Evolutionary conservation across 2,888 invertebrate species (phyloP), one percentile per base, ranked within the genome.

Genomic region (Himalopsyche japonica): DNA sequence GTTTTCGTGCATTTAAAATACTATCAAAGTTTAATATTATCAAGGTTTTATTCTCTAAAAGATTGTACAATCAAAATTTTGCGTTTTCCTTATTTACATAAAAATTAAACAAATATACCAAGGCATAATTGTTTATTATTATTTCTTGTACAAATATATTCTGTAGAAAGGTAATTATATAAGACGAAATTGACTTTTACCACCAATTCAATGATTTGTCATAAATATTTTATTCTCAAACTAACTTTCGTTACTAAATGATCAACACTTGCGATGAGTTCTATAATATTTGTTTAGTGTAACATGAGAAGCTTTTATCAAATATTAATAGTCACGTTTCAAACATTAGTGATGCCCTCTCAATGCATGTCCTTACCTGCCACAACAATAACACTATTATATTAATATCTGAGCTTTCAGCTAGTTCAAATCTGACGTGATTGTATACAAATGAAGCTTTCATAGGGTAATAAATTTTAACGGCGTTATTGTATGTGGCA

Each of bases 231-330:
- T 12, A 43, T 43, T 43, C 15, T 15, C 43, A 43, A 43, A 43
- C 43, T 43, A 43, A 15, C 43, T 43, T 43, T 43, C 43, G 43
- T 43, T 43, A 43, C 37, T 37, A 37, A 37, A 49, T 57, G n/a
- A 24, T 57, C 20, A 57, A 57, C 57, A 57, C 57, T 24, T 57
- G 20, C 57, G 57, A 8, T 10, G 20, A n/a, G 7, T 7, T 10
- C 70, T 70, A 64, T 76, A 64, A 64, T 81, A 81, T 81, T 81
- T 76, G 76, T 64, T 64, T 76, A 70, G 82, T 49, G 82, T 79
- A 82, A 64, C 57, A 78, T 79, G 34, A 82, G 82, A 37, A 82
- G 82, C 82, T 43, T 81, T 81, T 81, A 64, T 81, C 37, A 81
- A 81, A 64, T 76, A 70, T 81, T 76, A 81, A 57, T 24, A 64